Base-by-base conservation (phyloP, 2,797 vertebrate species). In the Calcarius lapponicus region DNA sequence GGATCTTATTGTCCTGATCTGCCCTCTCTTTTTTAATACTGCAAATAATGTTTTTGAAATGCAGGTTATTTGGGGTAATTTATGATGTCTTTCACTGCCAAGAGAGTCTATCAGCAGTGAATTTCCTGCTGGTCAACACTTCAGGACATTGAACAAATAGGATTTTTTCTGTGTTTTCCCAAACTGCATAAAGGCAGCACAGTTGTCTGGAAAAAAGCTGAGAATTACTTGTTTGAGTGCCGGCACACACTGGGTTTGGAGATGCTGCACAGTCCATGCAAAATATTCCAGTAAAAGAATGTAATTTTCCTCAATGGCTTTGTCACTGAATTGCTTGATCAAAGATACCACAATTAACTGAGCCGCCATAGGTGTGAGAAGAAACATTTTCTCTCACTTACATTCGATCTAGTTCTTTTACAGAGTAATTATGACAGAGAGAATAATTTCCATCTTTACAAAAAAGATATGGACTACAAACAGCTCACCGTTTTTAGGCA, bases 21-120 rank as follows among this genome's bases (percentile, higher is more conserved):
- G 86, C 60, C 73, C 95, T 61, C 47, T 92, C 64, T 67, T 91
- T 83, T 91, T 93, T 51, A 94, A 93, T 75, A 88, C 84, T 65
- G 48, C 17, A 93, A 96, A 86, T 90, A 76, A 90, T 42, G 86
- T 93, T 92, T 85, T 76, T 88, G 66, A 92, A 93, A 86, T 69
- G 57, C 40, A 48, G 93, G 91, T 88, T 88, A 90, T 91, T 86
- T 85, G 64, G 74, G 86, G 91, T 92, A 93, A 95, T 84, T 91
- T 87, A 92, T 80, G 72, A 96, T 34, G 13, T 67, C 53, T 85
- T 73, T 69, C 82, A 36, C 7, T 94, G 80, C 83, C 83, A 93
- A 90, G 67, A 74, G 38, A 90, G 67, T 72, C 91, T 80, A 86
- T 87, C 83, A 6, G 75, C 48, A 81, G 31, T 1, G 6, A 56